Evolutionary conservation across 2,113 vertebrate genomes (phyloP).

Genomic region (Pterocles gutturalis): DNA sequence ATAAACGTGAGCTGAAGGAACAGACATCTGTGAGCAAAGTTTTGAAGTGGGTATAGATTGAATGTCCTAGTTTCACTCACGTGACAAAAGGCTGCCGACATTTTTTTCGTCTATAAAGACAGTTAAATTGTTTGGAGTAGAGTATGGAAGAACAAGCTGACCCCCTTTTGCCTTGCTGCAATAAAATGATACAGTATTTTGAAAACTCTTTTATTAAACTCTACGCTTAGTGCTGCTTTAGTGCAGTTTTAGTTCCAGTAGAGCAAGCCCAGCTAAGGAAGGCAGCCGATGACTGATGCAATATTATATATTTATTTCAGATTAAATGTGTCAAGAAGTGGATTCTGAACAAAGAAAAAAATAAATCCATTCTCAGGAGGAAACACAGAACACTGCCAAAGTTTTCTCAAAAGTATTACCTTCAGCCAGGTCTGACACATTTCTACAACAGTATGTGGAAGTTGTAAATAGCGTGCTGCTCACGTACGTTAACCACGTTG

Average conservation of each 20-base stretch:
- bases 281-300: background rate
- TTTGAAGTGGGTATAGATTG: background rate
- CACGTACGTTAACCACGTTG: accelerated
- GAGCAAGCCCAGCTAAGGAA: background rate
- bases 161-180: conserved; percentile 27
- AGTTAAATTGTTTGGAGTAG: conserved; percentile 10
- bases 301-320: background rate
- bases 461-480: background rate
- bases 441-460: background rate
- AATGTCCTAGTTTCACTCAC: background rate
- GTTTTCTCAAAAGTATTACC: background rate
- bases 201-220: background rate
- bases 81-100: conserved; percentile 9
- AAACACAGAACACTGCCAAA: background rate
- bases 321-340: background rate
- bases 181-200: background rate
- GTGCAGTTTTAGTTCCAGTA: background rate
- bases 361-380: background rate
- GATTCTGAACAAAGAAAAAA: background rate
- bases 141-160: conserved; percentile 21
- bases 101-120: background rate
- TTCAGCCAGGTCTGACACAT: background rate
- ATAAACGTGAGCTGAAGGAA: background rate
- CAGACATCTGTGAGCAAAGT: background rate
- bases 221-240: background rate